These are phyloP conservation scores for Glyptemys insculpta DNA, from an alignment of 2,797 vertebrate genomes.

Conservation along the genomic window DNA sequence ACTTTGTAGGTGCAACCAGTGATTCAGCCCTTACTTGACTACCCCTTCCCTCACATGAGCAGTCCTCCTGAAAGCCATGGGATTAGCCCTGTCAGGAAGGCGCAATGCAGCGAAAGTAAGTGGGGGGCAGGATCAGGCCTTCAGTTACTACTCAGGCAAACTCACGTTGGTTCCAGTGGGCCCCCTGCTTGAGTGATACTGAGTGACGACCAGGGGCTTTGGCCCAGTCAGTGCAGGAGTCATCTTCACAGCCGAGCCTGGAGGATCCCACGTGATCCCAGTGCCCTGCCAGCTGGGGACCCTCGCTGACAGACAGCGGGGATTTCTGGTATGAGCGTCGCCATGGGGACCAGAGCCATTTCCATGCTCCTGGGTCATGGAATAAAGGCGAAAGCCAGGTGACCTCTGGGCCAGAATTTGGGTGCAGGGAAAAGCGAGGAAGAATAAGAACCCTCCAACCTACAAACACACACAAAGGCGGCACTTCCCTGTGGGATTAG, in stretches of 20 bases:
- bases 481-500: not conserved
- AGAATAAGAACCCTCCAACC: not conserved
- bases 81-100: not conserved
- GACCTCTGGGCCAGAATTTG: not conserved
- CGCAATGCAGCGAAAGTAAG: not conserved
- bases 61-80: not conserved
- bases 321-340: not conserved
- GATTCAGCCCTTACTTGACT: slow-evolving; percentile 14
- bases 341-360: not conserved
- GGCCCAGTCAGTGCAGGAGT: not conserved
- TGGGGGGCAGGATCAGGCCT: not conserved
- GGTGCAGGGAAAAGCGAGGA: not conserved
- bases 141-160: not conserved
- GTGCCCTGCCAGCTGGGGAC: not conserved
- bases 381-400: not conserved
- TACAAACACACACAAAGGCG: not conserved
- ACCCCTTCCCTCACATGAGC: not conserved
- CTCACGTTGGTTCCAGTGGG: not conserved
- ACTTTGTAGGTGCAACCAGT: not conserved
- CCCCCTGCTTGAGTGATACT: not conserved
- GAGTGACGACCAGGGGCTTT: not conserved
- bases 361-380: not conserved
- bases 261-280: not conserved
- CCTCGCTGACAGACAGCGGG: not conserved
- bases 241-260: not conserved